phyloP scores from a whole-genome alignment of 2,888 invertebrate species.

The Papilio protenor region DNA sequence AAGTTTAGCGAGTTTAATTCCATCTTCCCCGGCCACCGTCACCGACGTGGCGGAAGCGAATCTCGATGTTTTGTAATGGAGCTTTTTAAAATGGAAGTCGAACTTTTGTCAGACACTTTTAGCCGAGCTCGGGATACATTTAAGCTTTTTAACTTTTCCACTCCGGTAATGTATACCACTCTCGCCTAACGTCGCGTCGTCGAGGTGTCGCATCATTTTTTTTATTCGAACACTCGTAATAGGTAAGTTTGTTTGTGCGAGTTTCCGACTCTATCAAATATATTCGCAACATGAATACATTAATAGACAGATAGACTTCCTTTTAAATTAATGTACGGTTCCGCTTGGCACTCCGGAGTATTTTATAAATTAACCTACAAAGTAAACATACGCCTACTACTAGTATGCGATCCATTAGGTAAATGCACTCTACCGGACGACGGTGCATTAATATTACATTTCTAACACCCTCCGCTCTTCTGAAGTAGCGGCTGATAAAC shows the following conservation, averaged over 20 bases:
- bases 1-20: conserved; percentile 80
- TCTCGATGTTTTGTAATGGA: conserved; percentile 85
- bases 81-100: conserved; percentile 85
- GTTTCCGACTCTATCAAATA: conserved; percentile 70
- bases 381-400: conserved; percentile 69
- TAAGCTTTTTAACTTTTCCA: conserved; percentile 85
- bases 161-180: conserved; percentile 83
- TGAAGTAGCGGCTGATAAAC: conserved; percentile 37
- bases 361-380: conserved; percentile 69
- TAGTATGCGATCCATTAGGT: conserved; percentile 74
- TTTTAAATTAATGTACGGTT: conserved; percentile 42
- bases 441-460: conserved; percentile 87
- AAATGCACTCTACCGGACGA: conserved; percentile 80
- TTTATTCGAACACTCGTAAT: conserved; percentile 68
- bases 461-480: conserved; percentile 60
- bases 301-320: conserved; percentile 8
- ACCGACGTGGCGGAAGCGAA: conserved; percentile 81
- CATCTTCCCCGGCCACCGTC: conserved; percentile 70
- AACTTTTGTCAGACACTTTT: conserved; percentile 85
- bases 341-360: conserved; percentile 65
- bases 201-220: conserved; percentile 72
- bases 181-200: conserved; percentile 73
- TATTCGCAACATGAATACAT: conserved; percentile 48
- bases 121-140: conserved; percentile 84
- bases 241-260: conserved; percentile 70